Evolutionary conservation across 2,113 vertebrate species (phyloP), one percentile per base, ranked within the genome.

Genomic region (Phylloscopus trochiloides): DNA sequence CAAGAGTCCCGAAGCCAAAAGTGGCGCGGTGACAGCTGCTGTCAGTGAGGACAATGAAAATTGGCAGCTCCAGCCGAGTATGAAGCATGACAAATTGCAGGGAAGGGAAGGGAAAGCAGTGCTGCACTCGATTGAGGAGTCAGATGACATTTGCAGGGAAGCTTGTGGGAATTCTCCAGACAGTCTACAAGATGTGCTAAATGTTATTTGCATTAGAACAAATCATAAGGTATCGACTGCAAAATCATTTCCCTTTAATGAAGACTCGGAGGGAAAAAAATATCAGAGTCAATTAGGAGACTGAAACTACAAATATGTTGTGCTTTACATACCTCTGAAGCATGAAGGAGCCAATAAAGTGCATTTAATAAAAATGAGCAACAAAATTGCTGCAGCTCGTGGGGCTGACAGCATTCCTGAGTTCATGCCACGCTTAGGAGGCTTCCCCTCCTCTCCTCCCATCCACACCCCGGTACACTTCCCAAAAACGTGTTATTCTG

Each of bases 31-130:
- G 96, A 92, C 89, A 97, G 93, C 77, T 77, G 83, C 52, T 95
- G 94, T 86, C 79, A 84, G 72, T 36, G 93, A 94, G 94, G 86
- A 91, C 95, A 93, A 97, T 93, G 75, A 80, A 94, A 97, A 97
- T 79, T 85, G 92, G 91, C 80, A 97, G 95, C 68, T 96, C 81
- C 81, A 97, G 90, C 92, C 93, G 75, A 96, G 92, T 84, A 88
- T 97, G 94, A 98, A 96, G 94, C 95, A 76, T 90, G 65, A 90
- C 73, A 98, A 97, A 96, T 96, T 96, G 83, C 96, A 94, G 92
- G 80, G 73, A 93, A 85, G 86, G 17, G 65, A 71, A 90, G 92
- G 92, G 75, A 94, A 97, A 94, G 92, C 82, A 95, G 77, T 10
- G 66, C 76, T 88, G 71, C 88, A 12, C 70, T 90, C 85, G 18